Conservation (phyloP, 2,113 vertebrate species). For the Delphinapterus leucas region DNA sequence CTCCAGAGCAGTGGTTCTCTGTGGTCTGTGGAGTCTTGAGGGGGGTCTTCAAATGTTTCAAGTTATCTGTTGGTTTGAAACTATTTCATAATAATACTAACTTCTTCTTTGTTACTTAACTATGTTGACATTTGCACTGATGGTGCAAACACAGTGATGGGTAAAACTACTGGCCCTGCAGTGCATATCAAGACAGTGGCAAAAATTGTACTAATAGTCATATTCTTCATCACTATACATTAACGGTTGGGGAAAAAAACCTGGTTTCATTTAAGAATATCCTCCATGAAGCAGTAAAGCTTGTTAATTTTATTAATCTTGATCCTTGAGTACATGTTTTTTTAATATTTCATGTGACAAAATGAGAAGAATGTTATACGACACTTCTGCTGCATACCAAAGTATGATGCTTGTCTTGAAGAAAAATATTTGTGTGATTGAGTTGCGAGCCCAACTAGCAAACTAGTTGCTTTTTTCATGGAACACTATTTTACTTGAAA, state of each 20-base stretch:
- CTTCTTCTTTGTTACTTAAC: background rate
- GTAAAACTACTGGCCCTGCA: background rate
- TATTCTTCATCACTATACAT: background rate
- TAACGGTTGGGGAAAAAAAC: background rate
- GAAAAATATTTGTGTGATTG: background rate
- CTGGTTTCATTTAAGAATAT: background rate
- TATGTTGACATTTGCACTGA: background rate
- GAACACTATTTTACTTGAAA: slow-evolving; percentile 32
- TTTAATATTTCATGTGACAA: background rate
- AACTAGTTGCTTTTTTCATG: background rate
- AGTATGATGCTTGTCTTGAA: background rate
- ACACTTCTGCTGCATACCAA: background rate
- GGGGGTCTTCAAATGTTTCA: background rate
- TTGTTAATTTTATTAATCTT: slow-evolving; percentile 22
- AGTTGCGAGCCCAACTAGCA: background rate
- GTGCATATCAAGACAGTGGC: background rate
- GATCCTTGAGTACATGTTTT: background rate
- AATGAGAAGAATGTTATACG: background rate
- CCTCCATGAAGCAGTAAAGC: background rate
- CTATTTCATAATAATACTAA: slow-evolving; percentile 5
- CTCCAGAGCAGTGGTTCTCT: background rate
- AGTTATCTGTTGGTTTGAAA: slow-evolving; percentile 5
- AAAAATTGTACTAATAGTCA: background rate
- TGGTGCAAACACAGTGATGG: background rate
- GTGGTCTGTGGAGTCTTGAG: background rate